phyloP scores from a whole-genome alignment of 1,140 invertebrate genomes.

The Rhagoletis pomonella region DNA sequence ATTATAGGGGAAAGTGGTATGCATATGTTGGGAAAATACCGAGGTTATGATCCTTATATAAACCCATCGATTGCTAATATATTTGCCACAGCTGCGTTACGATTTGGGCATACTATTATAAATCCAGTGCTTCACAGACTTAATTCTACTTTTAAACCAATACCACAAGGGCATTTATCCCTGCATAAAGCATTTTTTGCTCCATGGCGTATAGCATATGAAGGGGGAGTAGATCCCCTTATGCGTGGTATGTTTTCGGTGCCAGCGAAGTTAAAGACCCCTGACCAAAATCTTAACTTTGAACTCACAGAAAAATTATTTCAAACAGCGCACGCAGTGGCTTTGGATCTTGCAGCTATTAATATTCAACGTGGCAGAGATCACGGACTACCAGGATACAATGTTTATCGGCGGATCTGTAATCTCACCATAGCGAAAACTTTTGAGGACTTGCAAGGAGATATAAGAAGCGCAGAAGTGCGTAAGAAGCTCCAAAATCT shows the following conservation, averaged over 20 bases:
- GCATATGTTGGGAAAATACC: constrained; percentile 84
- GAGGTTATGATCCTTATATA: constrained; percentile 86
- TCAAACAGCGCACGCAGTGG: constrained; percentile 89
- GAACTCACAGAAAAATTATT: constrained; percentile 98
- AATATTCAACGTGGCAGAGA: constrained; percentile 97
- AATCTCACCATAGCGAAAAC: constrained; percentile 85
- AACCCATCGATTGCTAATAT: constrained; percentile 95
- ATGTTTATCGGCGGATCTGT: constrained; percentile 90
- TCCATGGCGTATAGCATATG: constrained; percentile 94
- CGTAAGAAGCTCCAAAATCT: constrained; percentile 87
- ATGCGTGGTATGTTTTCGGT: constrained; percentile 92
- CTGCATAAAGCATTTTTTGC: constrained; percentile 97
- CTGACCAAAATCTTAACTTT: constrained; percentile 92
- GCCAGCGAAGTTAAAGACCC: constrained; percentile 89
- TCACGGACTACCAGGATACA: constrained; percentile 94
- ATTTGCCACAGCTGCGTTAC: constrained; percentile 95
- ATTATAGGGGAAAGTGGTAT: constrained; percentile 85
- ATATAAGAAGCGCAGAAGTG: constrained; percentile 85
- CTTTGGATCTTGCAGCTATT: constrained; percentile 95
- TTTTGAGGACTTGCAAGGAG: constrained; percentile 90
- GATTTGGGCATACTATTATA: constrained; percentile 97
- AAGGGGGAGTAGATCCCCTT: constrained; percentile 97
- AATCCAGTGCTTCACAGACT: constrained; percentile 92
- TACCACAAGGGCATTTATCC: constrained; percentile 88
- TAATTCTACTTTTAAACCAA: constrained; percentile 88